Evolutionary conservation across 1,140 invertebrate genomes (phyloP).

Genomic region (Sycophaga agraensis): DNA sequence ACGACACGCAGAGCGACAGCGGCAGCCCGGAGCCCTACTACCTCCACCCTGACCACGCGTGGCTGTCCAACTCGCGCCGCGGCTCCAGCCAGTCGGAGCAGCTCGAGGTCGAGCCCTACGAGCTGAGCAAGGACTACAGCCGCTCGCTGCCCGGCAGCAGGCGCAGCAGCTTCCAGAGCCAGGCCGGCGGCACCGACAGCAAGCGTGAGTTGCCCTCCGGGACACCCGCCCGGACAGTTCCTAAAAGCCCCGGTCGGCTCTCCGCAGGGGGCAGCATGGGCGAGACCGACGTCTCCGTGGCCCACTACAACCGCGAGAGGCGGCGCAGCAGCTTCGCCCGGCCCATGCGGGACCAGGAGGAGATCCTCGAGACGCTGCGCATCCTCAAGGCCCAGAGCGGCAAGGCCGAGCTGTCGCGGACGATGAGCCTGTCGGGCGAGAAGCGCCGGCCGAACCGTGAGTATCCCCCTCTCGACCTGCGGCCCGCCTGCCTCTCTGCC

Average conservation of each 20-base stretch:
- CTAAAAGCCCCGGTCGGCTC: too few relatives aligned
- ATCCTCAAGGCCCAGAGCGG: constrained; percentile 76
- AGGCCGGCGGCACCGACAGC: constrained; percentile 47
- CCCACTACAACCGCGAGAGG: constrained; percentile 66
- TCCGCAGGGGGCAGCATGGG: constrained; percentile 53
- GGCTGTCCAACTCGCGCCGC: constrained; percentile 71
- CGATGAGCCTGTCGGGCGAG: constrained; percentile 70
- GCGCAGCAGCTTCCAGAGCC: constrained; percentile 76
- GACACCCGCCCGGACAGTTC: too few relatives aligned
- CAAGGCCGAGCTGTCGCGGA: constrained; percentile 76
- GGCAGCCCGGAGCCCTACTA: constrained; percentile 62
- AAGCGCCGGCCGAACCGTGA: constrained; percentile 66
- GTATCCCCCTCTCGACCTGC: constrained; percentile 44
- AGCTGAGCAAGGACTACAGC: constrained; percentile 81
- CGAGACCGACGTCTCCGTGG: constrained; percentile 57
- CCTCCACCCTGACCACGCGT: constrained; percentile 82
- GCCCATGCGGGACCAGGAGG: constrained; percentile 72
- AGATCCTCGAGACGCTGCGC: constrained; percentile 66
- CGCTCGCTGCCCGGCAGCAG: constrained; percentile 80
- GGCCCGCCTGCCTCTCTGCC: too few relatives aligned
- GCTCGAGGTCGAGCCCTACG: constrained; percentile 81
- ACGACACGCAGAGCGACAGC: constrained; percentile 55
- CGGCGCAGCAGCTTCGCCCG: constrained; percentile 77
- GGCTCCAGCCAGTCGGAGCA: constrained; percentile 84
- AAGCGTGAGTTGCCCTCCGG: constrained; percentile 56